These are phyloP conservation scores for Bacillus rossius DNA, from an alignment of 1,140 invertebrate species.

Conservation along the genomic window DNA sequence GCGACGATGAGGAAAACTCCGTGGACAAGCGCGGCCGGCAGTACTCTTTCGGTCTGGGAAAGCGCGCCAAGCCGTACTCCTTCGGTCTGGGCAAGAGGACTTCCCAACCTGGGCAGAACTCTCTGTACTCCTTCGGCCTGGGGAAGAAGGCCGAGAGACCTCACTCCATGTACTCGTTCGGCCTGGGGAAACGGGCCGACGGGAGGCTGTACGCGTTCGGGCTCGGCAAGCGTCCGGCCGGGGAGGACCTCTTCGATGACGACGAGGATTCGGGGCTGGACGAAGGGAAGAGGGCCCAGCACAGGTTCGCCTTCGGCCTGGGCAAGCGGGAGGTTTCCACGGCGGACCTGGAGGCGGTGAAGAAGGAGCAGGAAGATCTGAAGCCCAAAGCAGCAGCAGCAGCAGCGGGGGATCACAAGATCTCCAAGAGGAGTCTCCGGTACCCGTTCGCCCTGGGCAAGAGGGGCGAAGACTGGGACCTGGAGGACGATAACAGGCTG, in stretches of 20 bases:
- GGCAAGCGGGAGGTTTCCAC: conserved; percentile 16
- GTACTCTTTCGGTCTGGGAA: conserved; percentile 54
- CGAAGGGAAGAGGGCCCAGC: conserved; percentile 5
- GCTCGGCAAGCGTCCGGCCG: conserved; percentile 20
- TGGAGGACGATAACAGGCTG: neutral
- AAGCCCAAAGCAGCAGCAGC: neutral
- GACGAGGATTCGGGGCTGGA: neutral
- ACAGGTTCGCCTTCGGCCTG: conserved; percentile 15
- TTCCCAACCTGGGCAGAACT: neutral
- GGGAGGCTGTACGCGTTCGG: conserved; percentile 22
- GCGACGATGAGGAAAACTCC: conserved; percentile 6
- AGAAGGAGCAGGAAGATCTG: neutral
- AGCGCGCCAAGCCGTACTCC: conserved; percentile 40
- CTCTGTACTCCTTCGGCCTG: conserved; percentile 44
- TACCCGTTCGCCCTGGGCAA: conserved; percentile 15
- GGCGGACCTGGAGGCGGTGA: conserved; percentile 3
- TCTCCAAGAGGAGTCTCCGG: conserved; percentile 9
- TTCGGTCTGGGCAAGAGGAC: conserved; percentile 23
- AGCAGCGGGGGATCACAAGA: neutral
- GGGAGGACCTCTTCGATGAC: neutral
- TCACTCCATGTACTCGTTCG: conserved; percentile 33
- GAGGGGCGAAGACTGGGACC: neutral
- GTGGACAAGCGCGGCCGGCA: conserved; percentile 29
- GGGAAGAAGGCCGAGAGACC: conserved; percentile 37
- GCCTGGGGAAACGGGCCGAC: conserved; percentile 38